Evolutionary conservation across 1,140 invertebrate species (phyloP), one percentile per base, ranked within the genome.

Genomic region (Asobara japonica): DNA sequence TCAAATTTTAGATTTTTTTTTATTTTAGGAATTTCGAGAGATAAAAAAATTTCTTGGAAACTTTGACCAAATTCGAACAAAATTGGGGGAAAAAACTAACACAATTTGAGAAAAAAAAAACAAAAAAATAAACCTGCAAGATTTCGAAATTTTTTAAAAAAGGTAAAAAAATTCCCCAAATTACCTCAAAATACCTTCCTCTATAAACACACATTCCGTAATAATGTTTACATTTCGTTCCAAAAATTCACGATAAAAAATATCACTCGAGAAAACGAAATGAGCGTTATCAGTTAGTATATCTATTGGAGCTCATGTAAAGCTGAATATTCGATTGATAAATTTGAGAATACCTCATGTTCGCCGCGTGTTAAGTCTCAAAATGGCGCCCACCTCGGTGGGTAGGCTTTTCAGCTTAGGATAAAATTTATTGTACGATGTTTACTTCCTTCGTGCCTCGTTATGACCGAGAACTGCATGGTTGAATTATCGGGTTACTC

Each of bases 311-410:
- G 16, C 11, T 33, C 4, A 33, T 33, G 36, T 29, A 31, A 22
- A 41, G 16, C 29, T 7, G 11, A 45, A 67, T n/a, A 25, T 48
- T 67, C 4, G 20, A 56, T 56, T 56, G 51, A 56, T 56, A 56
- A 56, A 18, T 56, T 45, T 56, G 51, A 41, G 27, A 16, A 30
- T 22, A 25, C 30, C 41, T 27, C 31, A 51, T 69, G 51, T 22
- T 69, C 67, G 41, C 30, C 13, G 30, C 33, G 67, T 69, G 67
- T 61, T 33, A 69, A 69, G 30, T 61, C 16, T 8, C n/a, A 56
- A 60, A n/a, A 69, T 45, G 65, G 41, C 25, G 27, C 16, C 56
- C 8, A 3, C 20, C 29, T 13, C 41, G 41, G 48, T 36, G 18
- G 7, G 18, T 61, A 61, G 18, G n/a, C 25, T 27, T 67, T 45